Evolutionary conservation across 1,140 invertebrate genomes (phyloP).

Genomic region (Cyrtorhinus lividipennis): DNA sequence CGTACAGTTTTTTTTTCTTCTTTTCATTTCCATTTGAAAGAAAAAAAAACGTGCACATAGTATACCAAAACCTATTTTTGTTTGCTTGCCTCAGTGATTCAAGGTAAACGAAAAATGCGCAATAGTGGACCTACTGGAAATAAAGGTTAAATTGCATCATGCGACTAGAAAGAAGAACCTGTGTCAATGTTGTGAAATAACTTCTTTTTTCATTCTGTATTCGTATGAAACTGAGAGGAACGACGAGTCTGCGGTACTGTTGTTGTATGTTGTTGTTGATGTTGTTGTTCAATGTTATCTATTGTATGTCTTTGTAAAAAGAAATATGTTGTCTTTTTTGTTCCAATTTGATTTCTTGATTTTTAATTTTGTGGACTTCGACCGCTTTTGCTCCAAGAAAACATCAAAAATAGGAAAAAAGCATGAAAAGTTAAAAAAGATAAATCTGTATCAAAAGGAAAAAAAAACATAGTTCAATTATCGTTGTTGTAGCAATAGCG

Average conservation of each 20-base stretch:
- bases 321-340: background rate
- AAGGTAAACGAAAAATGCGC: constrained; percentile 13
- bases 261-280: constrained; percentile 5
- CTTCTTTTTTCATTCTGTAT: constrained; percentile 5
- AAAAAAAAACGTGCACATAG: background rate
- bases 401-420: no score
- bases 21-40: background rate
- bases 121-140: background rate
- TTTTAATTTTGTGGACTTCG: no score
- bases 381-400: no score
- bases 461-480: no score
- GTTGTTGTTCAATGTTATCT: background rate
- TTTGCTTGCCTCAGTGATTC: constrained; percentile 13
- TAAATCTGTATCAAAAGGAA: no score
- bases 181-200: constrained; percentile 5
- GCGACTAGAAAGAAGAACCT: background rate
- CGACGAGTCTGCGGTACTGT: no score
- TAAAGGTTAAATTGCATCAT: background rate
- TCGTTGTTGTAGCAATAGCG: no score
- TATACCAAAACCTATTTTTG: background rate
- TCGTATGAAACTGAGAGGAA: no score
- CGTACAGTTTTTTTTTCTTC: background rate
- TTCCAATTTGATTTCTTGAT: background rate
- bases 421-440: no score
- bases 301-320: constrained; percentile 1